Base-by-base conservation (phyloP, 2,797 vertebrate species). In the Hippocampus kuda region DNA sequence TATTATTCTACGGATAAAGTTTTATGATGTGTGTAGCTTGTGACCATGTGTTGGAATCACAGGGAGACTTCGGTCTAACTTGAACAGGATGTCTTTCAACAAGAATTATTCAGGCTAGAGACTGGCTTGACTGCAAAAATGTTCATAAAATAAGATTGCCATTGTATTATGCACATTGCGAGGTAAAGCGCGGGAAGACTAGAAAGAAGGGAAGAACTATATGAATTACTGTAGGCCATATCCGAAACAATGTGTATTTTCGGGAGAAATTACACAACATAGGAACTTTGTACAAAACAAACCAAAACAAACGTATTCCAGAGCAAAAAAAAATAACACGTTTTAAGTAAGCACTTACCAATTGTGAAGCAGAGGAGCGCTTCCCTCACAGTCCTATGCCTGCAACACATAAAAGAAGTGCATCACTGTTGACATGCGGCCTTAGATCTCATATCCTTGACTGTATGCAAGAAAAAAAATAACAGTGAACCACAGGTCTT, bases 341-440 rank as follows among this genome's bases (percentile, higher is more conserved):
- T 70, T 69, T 68, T 16, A 75, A 79, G 67, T 49, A 76, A 75
- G 70, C 69, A 91, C 90, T 91, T 82, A 92, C 91, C 89, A 73
- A 75, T 70, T 79, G 76, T 81, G 73, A 80, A 78, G 73, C 44
- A 72, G 75, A 74, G 49, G 68, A 76, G 68, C 56, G 59, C 71
- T 81, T 88, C 80, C 76, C 75, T 87, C 82, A 77, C 81, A 72
- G 78, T 85, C 89, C 90, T 91, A 70, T 72, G 85, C 89, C 91
- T 92, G 84, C 69, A 86, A 85, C 78, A 88, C 77, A 89, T 2
- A 84, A 83, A 77, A 83, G 77, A 79, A 74, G 72, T 72, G 62
- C 46, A 76, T 89, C 67, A 89, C 66, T 83, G 80, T 78, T 66
- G 49, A 69, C 72, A 27, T 24, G n/a, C 13, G 64, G 66, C 68